Base-by-base conservation (phyloP, 2,797 vertebrate species). In the Sebastes iracundus region DNA sequence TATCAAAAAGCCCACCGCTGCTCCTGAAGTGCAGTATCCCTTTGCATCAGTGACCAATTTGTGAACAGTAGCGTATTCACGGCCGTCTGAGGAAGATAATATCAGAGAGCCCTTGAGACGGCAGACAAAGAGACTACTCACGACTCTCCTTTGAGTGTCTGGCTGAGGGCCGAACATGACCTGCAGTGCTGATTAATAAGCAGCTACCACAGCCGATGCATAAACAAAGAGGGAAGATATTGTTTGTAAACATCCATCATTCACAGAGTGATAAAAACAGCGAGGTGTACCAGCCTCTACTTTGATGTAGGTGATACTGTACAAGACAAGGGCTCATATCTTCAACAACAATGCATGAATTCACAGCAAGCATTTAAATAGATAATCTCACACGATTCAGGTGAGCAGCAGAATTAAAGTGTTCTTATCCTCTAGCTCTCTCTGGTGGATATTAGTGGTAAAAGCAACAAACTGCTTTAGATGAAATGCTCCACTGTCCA, bases 371-470 rank as follows among this genome's bases (percentile, higher is more conserved):
- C 22, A 60, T 71, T 75, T 63, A 70, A 79, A 75, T 2, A 61
- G 77, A 85, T 71, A 27, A 82, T 68, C 69, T 81, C 60, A 33
- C 42, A 62, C 0, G 0, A 59, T 64, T 83, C 20, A 80, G 64
- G 52, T 59, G 46, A 61, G 13, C 13, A 11, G 22, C 28, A 13
- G 3, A 23, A 18, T 46, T 74, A n/a, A n/a, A 4, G 12, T 9
- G 49, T 27, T 35, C 9, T 82, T 85, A 79, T 84, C 69, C 77
- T 92, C 53, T 89, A 42, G 25, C 90, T 20, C 94, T 63, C 87
- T 90, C 94, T 93, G 70, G 84, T 93, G 93, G 92, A 72, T 2
- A 10, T 1, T 73, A 46, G 22, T 0, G 0, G 49, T 75, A 77
- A 84, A 52, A 64, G 33, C 72, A 84, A 5, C 46, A 64, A 27